phyloP scores from a whole-genome alignment of 2,797 vertebrate genomes.

The Cygnus olor region DNA sequence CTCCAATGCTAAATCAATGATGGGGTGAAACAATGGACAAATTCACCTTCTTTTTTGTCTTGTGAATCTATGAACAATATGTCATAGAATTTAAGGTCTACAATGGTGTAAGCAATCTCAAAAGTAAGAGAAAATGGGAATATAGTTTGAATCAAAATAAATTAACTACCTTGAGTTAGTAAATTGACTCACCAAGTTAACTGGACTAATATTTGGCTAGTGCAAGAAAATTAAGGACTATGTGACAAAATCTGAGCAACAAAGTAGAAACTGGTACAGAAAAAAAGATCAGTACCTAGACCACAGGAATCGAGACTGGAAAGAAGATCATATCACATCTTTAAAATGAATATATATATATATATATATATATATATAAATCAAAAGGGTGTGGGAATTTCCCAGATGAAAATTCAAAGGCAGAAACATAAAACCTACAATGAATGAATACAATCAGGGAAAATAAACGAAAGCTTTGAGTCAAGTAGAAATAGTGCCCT shows the following conservation, averaged over 20 bases:
- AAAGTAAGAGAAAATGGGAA: not conserved
- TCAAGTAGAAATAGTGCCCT: conserved; percentile 44
- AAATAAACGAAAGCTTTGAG: conserved; percentile 63
- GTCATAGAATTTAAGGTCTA: not conserved
- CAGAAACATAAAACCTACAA: conserved; percentile 64
- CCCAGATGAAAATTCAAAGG: conserved; percentile 52
- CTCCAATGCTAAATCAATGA: not conserved
- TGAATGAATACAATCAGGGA: conserved; percentile 60
- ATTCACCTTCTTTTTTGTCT: not conserved
- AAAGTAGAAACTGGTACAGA: not conserved
- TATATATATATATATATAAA: not conserved
- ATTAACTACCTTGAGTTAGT: not conserved
- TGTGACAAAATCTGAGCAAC: not conserved
- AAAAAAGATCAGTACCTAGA: not conserved
- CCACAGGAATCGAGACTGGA: conserved; percentile 30
- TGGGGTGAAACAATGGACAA: rapidly evolving
- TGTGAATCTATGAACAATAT: not conserved
- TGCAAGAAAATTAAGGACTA: conserved; percentile 23
- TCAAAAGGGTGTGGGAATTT: conserved; percentile 42
- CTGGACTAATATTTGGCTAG: not conserved
- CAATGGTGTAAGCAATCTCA: not conserved
- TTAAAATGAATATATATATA: not conserved
- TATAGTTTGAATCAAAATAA: not conserved
- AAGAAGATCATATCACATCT: conserved; percentile 39
- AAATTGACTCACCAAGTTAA: not conserved